phyloP scores from a whole-genome alignment of 2,888 invertebrate species.

The Erpobdella octoculata region DNA sequence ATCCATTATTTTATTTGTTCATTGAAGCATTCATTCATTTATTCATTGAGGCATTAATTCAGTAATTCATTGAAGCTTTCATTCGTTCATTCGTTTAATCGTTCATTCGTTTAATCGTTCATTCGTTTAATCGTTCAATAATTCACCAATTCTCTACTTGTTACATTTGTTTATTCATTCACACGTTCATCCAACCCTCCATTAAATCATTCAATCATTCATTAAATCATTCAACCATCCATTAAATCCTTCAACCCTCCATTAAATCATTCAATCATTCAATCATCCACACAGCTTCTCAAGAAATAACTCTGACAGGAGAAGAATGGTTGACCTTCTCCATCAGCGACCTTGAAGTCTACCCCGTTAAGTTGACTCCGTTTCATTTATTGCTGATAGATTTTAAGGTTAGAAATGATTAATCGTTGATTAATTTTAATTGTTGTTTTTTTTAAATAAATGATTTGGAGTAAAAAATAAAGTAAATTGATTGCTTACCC shows the following conservation, averaged over 20 bases:
- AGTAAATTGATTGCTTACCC: too few relatives aligned
- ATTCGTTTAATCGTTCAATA: too few relatives aligned
- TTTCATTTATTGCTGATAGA: neutral
- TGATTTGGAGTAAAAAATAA: neutral
- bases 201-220: neutral
- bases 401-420: slow-evolving; percentile 8
- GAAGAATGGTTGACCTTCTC: slow-evolving; percentile 11
- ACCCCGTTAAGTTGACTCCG: neutral
- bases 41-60: neutral
- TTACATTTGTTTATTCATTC: neutral
- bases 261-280: neutral
- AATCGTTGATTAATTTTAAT: neutral
- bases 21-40: neutral
- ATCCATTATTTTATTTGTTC: neutral
- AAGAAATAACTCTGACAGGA: neutral
- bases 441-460: neutral
- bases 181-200: neutral
- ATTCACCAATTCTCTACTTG: too few relatives aligned
- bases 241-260: neutral
- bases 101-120: neutral
- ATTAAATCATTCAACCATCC: neutral
- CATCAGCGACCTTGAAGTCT: neutral
- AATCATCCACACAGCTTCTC: neutral
- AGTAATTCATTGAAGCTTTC: neutral
- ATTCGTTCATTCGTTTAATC: neutral